Conservation (phyloP, 2,888 invertebrate species). For the Cantharis rustica region DNA sequence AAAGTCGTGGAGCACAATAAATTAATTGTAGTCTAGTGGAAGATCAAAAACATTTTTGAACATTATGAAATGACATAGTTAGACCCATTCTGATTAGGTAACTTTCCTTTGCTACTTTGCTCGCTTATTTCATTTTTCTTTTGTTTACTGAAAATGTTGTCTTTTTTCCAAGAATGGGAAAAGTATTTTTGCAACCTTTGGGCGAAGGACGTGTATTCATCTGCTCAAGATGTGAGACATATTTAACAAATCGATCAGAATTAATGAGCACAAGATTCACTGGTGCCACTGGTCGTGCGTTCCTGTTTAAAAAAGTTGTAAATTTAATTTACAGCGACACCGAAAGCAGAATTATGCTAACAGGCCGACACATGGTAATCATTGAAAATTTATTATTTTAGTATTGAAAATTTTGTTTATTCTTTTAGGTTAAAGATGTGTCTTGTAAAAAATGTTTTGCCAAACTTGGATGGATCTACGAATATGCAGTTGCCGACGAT, state of each 20-base stretch:
- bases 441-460: slow-evolving; percentile 96
- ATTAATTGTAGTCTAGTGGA: not conserved
- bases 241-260: slow-evolving; percentile 92
- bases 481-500: slow-evolving; percentile 96
- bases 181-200: slow-evolving; percentile 92
- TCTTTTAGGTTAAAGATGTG: slow-evolving; percentile 79
- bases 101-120: not conserved
- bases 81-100: not conserved
- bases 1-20: not conserved
- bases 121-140: not conserved
- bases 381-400: not conserved
- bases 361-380: slow-evolving; percentile 90
- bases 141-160: not conserved
- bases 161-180: slow-evolving; percentile 70
- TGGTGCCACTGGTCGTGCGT: slow-evolving; percentile 97
- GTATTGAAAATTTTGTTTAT: not conserved
- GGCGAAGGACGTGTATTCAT: slow-evolving; percentile 92
- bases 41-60: not conserved
- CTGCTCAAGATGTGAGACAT: slow-evolving; percentile 95
- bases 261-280: slow-evolving; percentile 96
- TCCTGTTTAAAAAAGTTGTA: slow-evolving; percentile 94
- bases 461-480: slow-evolving; percentile 98
- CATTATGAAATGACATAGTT: not conserved
- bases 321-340: slow-evolving; percentile 94
- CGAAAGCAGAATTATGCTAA: slow-evolving; percentile 96